Conservation (phyloP, 2,113 vertebrate species). For the Siniperca chuatsi region DNA sequence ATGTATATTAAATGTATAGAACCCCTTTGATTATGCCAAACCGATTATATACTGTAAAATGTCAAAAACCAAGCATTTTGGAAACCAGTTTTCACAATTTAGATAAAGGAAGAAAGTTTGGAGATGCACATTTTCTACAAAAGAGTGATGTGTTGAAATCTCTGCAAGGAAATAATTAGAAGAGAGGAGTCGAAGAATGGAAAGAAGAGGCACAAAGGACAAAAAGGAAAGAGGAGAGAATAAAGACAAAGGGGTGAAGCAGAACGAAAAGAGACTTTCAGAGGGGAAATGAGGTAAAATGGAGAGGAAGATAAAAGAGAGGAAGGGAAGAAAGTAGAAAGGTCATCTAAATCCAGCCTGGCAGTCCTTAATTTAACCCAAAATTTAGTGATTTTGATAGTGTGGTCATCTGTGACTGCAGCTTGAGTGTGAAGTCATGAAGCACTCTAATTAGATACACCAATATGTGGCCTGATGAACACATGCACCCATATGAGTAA, state of each 20-base stretch:
- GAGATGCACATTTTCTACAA: neutral
- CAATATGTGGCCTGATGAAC: constrained; percentile 28
- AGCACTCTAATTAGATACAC: constrained; percentile 32
- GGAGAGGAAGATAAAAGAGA: constrained; percentile 2
- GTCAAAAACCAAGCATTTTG: neutral
- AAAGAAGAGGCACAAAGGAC: neutral
- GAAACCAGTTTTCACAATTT: neutral
- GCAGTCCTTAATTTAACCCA: constrained; percentile 37
- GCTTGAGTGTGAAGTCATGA: constrained; percentile 23
- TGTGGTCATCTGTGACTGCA: constrained; percentile 3
- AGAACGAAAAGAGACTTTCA: neutral
- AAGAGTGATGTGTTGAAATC: constrained; percentile 16
- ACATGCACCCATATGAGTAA: constrained; percentile 32
- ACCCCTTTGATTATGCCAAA: constrained; percentile 2
- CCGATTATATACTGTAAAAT: neutral
- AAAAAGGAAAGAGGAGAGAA: neutral
- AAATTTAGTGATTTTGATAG: constrained; percentile 19
- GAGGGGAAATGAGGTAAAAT: constrained; percentile 7
- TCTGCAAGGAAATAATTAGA: constrained; percentile 18
- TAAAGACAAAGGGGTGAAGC: neutral
- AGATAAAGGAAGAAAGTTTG: neutral
- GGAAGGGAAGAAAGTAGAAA: constrained; percentile 7
- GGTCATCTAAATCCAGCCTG: constrained; percentile 15
- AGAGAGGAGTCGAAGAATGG: constrained; percentile 2
- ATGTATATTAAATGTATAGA: constrained; percentile 1